Base-by-base conservation (phyloP, 2,888 invertebrate species). In the Temnothorax ravouxi region DNA sequence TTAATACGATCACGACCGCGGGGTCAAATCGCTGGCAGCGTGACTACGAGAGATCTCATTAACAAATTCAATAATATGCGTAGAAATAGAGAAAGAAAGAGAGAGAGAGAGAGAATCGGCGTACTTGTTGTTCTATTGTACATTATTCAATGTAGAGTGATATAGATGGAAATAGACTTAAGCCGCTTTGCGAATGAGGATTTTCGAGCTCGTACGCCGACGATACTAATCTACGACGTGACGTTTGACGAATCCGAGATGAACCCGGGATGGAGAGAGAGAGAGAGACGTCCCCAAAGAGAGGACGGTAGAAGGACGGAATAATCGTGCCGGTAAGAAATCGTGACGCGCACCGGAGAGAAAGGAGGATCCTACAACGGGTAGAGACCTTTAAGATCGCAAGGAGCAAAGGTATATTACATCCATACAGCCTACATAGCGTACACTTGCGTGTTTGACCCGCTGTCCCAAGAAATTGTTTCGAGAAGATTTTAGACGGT, bases 341-440 rank as follows among this genome's bases (percentile, higher is more conserved):
- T 93, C 93, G 93, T 92, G 93, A 93, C 92, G 91, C 85, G 90
- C 88, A 66, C 64, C 88, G 83, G 88, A 92, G 93, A 92, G 93
- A 94, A 93, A 93, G 93, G 93, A 93, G 92, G 90, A 92, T 93
- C 88, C 92, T 90, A 91, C 87, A 86, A 66, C 84, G 86, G 54
- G 88, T 89, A 91, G 90, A 92, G 92, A 93, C 92, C 93, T 93
- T 93, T 93, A 91, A 90, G 89, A 88, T 86, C 84, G 67, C 64
- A 44, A 67, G 82, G 67, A 83, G 87, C 83, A 77, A 84, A 90
- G 71, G 67, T 86, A 87, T 83, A 83, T 83, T 74, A 59, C 75
- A 62, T 76, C 75, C 62, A 67, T 85, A 74, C 71, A 77, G 76
- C 76, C 88, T 86, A 86, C 84, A 74, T 88, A 59, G 84, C 79